A percentile compares a stretch with the other conserved stretches of the same genome.
These are phyloP conservation scores for Archegozetes longisetosus DNA, from an alignment of 1,140 invertebrate species.

Conservation along the genomic window DNA sequence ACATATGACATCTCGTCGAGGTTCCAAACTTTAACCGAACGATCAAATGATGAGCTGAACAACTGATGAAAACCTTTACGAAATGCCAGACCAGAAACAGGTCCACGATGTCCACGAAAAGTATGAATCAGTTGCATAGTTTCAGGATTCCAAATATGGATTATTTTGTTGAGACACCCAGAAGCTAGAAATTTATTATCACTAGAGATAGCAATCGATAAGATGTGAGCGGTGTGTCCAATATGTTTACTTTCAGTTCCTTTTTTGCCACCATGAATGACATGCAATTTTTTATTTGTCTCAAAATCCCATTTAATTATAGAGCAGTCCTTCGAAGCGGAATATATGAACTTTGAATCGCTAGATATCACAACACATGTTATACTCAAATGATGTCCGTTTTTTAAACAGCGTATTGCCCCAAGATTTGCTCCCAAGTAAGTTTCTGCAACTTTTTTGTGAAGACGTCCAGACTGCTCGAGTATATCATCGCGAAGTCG, in stretches of 20 bases:
- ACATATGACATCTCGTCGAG: constrained; percentile 88
- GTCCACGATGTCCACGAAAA: constrained; percentile 39
- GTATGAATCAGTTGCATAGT: constrained; percentile 58
- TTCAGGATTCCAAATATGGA: constrained; percentile 67
- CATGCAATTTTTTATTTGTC: constrained; percentile 31
- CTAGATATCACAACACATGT: constrained; percentile 62
- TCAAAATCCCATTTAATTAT: constrained; percentile 66
- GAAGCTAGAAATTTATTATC: constrained; percentile 65
- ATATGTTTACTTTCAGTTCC: constrained; percentile 16
- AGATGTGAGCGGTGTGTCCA: constrained; percentile 41
- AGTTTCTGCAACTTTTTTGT: constrained; percentile 49
- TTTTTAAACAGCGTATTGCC: constrained; percentile 17
- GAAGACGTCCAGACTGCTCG: constrained; percentile 61
- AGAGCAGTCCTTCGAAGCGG: constrained; percentile 68
- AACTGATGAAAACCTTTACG: constrained; percentile 70
- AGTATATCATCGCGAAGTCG: constrained; percentile 29
- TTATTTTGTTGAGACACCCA: constrained; percentile 54
- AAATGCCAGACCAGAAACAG: constrained; percentile 56
- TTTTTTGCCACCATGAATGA: constrained; percentile 28
- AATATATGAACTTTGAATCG: constrained; percentile 56
- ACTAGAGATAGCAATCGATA: constrained; percentile 56
- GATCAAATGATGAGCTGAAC: constrained; percentile 63
- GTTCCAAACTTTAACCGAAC: constrained; percentile 75
- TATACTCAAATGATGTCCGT: constrained; percentile 49
- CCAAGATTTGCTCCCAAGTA: constrained; percentile 8